phyloP scores from a whole-genome alignment of 1,140 invertebrate species.

The Vanessa atalanta region DNA sequence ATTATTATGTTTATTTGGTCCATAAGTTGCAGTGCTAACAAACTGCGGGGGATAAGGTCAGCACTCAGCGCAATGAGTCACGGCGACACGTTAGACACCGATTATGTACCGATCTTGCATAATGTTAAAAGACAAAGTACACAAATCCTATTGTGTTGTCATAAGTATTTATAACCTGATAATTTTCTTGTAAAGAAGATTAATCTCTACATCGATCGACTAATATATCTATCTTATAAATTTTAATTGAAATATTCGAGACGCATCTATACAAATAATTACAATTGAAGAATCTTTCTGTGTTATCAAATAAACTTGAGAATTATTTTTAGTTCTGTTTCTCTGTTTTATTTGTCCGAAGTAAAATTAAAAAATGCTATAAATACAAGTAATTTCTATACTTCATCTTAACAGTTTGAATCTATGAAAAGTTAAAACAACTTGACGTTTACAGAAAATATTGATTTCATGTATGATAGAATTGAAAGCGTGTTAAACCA shows the following conservation, averaged over 20 bases:
- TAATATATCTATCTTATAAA: background rate
- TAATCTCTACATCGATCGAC: background rate
- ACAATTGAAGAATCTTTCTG: no score
- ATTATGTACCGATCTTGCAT: conserved; percentile 12
- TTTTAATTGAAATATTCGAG: background rate
- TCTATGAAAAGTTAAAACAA: no score
- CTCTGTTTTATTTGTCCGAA: no score
- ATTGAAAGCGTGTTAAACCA: no score
- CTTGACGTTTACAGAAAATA: no score
- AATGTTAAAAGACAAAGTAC: conserved; percentile 8
- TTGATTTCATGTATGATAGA: no score
- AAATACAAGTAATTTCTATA: no score
- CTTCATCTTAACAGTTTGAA: no score
- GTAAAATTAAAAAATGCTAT: no score
- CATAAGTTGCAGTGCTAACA: background rate
- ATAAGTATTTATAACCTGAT: conserved; percentile 16
- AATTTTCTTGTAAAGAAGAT: conserved; percentile 7
- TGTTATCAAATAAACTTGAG: no score
- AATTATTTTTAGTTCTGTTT: no score
- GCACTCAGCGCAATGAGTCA: conserved; percentile 3
- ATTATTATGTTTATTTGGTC: background rate
- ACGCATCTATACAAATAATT: background rate
- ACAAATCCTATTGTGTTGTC: conserved; percentile 17
- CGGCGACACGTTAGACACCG: conserved; percentile 11
- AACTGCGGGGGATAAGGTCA: conserved; percentile 2